Evolutionary conservation across 2,888 invertebrate species (phyloP), one percentile per base, ranked within the genome.

Genomic region (Noctua janthina): DNA sequence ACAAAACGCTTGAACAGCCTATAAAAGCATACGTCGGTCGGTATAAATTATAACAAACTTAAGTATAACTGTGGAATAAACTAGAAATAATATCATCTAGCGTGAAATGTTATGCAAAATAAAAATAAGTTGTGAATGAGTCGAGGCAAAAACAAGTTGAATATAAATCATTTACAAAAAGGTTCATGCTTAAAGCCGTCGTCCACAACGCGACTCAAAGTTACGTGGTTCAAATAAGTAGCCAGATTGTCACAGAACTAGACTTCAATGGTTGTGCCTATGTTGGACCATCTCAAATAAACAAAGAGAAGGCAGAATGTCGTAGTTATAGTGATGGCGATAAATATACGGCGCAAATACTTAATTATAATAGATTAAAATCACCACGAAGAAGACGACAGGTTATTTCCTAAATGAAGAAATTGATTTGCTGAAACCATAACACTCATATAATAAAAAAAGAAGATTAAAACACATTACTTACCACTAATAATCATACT

Each of bases 31-130:
- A 51, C 17, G 29, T 56, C 66, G 35, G 13, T 13, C 2, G 43
- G 39, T 67, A 56, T 54, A 75, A 67, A 29, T 72, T 59, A 76
- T 74, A 66, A 13, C 23, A 68, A 78, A 67, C 54, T 43, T 56
- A 59, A 23, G 17, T 62, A 39, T 46, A 69, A 49, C 13, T 3
- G 62, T 64, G 23, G 77, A 51, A 71, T 62, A 75, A 74, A 75
- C 72, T 81, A 80, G 64, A 74, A 66, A 67, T 73, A 39, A 75
- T 51, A 64, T 43, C 59, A 59, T 17, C 20, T 4, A 70, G 71
- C 72, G 74, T 73, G 56, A 56, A 76, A 83, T 67, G 64, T 51
- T 67, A 51, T 29, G 59, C 51, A 62, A 11, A 66, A 78, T 78
- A 82, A 54, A 78, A 85, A 70, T n/a, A 75, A 68, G 35, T 64